Evolutionary conservation across 1,140 invertebrate genomes (phyloP), one percentile per base, ranked within the genome.

Genomic region (Amphibalanus amphitrite): DNA sequence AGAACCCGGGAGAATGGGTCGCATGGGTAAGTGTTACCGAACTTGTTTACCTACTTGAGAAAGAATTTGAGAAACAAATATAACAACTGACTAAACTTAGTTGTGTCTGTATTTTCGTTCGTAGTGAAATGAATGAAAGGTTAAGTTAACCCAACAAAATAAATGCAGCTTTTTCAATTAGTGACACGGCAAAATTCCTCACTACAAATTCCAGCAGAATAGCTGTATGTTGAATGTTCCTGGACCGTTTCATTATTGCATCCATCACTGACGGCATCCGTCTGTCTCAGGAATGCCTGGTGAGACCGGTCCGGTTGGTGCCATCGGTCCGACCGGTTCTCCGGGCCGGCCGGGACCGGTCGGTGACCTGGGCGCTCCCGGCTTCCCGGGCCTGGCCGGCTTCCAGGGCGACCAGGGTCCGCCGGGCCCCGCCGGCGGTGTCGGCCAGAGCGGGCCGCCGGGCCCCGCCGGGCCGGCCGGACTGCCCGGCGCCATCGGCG

Each of bases 391-490:
- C 28, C 71, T 69, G 6, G 76, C 76, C 67, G 79, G 79, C 40
- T 28, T 40, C 29, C 74, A 76, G 59, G 76, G 73, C 67, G 72
- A 74, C 47, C 70, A 73, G 69, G 78, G 75, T 38, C 71, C 71
- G 29, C 68, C 68, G 59, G 78, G 76, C 67, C 20, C 70, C 33
- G 70, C 75, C 71, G 78, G 77, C 28, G 74, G 75, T 70, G 72
- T 82, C 80, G 87, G 87, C 67, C 74, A 78, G 29, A 75, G 78
- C 40, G 88, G 87, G 69, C 26, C 75, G 67, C 73, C 78, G 10
- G 87, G 85, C 28, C n/a, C 65, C 26, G 75, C 79, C 73, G 81
- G 81, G 29, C 73, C 74, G 13, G 76, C 78, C 71, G 80, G 80
- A 67, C 70, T 73, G n/a, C 69, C 67, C 28, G 76, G 76, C 20